Conservation (phyloP, 2,113 vertebrate species). For the Cisticola juncidis region DNA sequence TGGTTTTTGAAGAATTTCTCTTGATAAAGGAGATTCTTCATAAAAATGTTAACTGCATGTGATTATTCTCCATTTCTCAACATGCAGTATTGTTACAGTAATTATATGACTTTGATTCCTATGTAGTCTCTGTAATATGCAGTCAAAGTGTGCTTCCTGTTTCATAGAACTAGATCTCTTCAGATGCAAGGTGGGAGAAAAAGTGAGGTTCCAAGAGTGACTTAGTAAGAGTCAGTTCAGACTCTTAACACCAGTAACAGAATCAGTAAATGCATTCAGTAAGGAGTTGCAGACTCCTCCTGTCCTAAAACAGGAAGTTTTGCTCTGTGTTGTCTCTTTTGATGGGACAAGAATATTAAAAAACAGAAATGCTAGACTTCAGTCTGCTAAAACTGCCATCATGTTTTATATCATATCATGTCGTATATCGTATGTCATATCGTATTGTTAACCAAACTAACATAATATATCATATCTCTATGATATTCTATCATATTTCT, state of each 20-base stretch:
- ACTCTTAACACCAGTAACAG: neutral
- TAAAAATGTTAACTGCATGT: neutral
- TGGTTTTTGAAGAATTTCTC: neutral
- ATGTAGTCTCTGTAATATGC: neutral
- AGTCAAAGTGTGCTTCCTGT: neutral
- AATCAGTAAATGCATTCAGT: neutral
- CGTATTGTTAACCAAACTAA: no score
- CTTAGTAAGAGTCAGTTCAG: neutral
- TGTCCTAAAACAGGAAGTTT: neutral
- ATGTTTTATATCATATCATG: neutral
- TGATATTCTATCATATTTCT: no score
- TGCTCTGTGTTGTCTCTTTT: neutral
- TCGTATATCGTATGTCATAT: no score
- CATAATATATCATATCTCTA: no score
- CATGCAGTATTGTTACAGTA: neutral
- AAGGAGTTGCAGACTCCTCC: neutral
- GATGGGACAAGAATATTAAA: neutral
- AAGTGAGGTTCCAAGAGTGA: neutral
- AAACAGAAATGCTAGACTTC: neutral
- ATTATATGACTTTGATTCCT: neutral
- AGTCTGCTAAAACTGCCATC: neutral
- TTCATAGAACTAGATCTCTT: neutral
- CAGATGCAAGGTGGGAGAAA: neutral
- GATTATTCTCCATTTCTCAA: neutral
- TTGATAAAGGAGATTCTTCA: neutral